phyloP scores from a whole-genome alignment of 1,140 invertebrate genomes.

The Drosophila subpulchrella region DNA sequence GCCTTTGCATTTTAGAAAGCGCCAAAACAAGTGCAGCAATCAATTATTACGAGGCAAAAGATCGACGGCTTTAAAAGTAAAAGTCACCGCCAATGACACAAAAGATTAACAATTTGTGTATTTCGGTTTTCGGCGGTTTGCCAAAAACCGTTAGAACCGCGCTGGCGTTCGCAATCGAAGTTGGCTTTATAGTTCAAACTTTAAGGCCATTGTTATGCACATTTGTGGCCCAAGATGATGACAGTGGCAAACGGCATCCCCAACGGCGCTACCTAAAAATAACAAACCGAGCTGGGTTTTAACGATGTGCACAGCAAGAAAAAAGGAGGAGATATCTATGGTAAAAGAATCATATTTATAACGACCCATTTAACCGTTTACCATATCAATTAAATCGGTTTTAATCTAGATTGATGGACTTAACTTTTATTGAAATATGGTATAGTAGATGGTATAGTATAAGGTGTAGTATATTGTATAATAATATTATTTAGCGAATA shows the following conservation, averaged over 20 bases:
- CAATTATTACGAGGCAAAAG: conserved; percentile 67
- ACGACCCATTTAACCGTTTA: conserved; percentile 15
- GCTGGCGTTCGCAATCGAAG: conserved; percentile 28
- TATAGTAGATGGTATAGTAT: too few species aligned
- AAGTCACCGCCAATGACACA: conserved; percentile 28
- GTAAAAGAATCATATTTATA: neutral
- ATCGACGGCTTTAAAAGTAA: conserved; percentile 55
- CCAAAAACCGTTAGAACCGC: conserved; percentile 72
- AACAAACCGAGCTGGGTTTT: conserved; percentile 22
- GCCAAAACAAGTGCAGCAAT: conserved; percentile 76
- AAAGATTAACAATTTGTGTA: conserved; percentile 11
- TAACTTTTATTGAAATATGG: too few species aligned
- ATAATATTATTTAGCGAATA: too few species aligned
- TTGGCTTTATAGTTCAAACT: conserved; percentile 1
- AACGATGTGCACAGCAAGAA: conserved; percentile 28
- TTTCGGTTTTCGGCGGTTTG: conserved; percentile 8
- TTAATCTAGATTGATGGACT: too few species aligned
- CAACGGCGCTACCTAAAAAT: conserved; percentile 42
- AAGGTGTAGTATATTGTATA: too few species aligned
- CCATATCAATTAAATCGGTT: neutral
- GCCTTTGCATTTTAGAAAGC: conserved; percentile 70
- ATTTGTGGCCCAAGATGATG: conserved; percentile 23
- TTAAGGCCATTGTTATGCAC: conserved; percentile 11
- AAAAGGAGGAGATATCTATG: neutral
- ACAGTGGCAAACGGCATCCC: conserved; percentile 41